Evolutionary conservation across 64 coral and sea anemone species (phyloP).

Genomic region (Montipora foliosa): DNA sequence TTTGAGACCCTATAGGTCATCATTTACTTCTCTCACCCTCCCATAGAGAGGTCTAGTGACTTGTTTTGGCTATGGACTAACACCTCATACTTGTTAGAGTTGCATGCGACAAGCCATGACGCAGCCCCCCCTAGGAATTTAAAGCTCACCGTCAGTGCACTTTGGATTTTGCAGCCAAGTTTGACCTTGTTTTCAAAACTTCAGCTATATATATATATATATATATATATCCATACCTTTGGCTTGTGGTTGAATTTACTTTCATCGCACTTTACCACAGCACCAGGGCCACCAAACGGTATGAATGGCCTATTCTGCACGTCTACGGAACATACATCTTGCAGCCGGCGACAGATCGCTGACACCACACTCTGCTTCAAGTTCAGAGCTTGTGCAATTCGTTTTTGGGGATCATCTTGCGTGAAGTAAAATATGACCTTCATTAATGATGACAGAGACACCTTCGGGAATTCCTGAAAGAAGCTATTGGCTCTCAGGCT

Average conservation of each 20-base stretch:
- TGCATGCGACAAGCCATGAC: no score
- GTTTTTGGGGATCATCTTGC: not conserved
- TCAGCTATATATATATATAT: no score
- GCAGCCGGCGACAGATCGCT: not conserved
- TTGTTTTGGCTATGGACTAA: no score
- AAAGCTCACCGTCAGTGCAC: no score
- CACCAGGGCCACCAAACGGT: conserved; percentile 15
- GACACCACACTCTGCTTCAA: not conserved
- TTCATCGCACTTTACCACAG: conserved; percentile 24
- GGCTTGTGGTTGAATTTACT: conserved; percentile 4
- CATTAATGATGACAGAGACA: not conserved
- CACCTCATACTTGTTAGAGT: no score
- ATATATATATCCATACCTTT: conserved; percentile 1
- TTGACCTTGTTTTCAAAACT: no score
- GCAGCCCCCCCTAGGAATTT: no score
- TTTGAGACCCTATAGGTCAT: no score
- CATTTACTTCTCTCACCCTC: no score
- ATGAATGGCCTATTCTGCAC: not conserved
- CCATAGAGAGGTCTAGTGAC: no score
- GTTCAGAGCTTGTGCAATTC: conserved; percentile 1
- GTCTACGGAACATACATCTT: conserved; percentile 31
- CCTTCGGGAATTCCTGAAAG: conserved; percentile 10
- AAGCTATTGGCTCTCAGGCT: conserved; percentile 44
- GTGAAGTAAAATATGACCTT: conserved; percentile 5
- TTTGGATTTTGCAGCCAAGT: no score